Evolutionary conservation across 2,888 invertebrate genomes (phyloP).

Genomic region (Drosophila falleni): DNA sequence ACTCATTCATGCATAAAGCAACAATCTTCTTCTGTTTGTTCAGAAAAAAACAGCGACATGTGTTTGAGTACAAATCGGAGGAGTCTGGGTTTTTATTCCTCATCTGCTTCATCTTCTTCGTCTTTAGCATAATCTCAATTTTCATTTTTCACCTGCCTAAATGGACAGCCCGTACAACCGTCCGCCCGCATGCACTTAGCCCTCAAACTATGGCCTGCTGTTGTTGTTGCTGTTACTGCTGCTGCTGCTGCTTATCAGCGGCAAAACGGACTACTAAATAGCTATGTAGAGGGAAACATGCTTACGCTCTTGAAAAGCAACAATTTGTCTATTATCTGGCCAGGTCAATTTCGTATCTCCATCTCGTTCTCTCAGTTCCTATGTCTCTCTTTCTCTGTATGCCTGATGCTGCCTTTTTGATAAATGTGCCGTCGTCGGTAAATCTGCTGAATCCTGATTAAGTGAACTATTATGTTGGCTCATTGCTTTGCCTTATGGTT

Average conservation of each 20-base stretch:
- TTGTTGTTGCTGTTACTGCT: not conserved
- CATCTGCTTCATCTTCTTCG: constrained; percentile 15
- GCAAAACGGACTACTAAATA: constrained; percentile 68
- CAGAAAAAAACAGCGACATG: constrained; percentile 61
- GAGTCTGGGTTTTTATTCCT: constrained; percentile 24
- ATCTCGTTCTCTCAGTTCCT: constrained; percentile 20
- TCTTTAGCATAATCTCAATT: constrained; percentile 73
- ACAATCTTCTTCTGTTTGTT: constrained; percentile 66
- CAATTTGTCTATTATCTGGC: constrained; percentile 74
- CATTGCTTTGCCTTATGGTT: constrained; percentile 23
- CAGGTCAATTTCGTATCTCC: constrained; percentile 58
- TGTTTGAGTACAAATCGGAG: constrained; percentile 62
- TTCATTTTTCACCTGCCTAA: constrained; percentile 77
- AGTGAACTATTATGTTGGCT: constrained; percentile 71
- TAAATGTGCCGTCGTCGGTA: constrained; percentile 62
- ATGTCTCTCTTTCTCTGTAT: constrained; percentile 5
- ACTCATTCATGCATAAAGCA: constrained; percentile 67
- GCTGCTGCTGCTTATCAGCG: constrained; percentile 64
- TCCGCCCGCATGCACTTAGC: constrained; percentile 52
- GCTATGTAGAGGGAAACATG: constrained; percentile 21
- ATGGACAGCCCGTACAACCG: constrained; percentile 42
- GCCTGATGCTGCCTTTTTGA: constrained; percentile 54
- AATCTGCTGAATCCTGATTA: constrained; percentile 79
- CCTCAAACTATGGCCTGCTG: constrained; percentile 26
- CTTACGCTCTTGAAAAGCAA: constrained; percentile 30